Percentiles rank a stretch among this genome's conserved stretches.
phyloP scores from a whole-genome alignment of 2,888 invertebrate species.

The Tridacna gigas region DNA sequence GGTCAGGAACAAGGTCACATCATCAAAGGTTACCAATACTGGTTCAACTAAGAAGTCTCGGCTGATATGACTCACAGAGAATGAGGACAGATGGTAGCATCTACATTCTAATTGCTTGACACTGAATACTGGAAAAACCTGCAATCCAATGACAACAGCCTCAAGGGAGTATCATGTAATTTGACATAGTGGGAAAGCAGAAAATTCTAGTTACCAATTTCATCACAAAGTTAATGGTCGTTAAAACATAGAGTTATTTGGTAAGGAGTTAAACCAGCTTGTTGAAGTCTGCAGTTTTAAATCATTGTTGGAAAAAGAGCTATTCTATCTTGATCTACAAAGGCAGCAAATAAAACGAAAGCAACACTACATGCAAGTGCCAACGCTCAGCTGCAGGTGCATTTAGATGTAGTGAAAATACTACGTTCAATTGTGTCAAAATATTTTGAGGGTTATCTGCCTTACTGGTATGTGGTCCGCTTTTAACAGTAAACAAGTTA shows the following conservation, averaged over 20 bases:
- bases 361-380: no score
- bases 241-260: no score
- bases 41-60: conserved; percentile 57
- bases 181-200: neutral
- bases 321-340: no score
- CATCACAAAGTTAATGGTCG: neutral
- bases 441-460: no score
- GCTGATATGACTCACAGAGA: conserved; percentile 65
- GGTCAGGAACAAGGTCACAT: conserved; percentile 69
- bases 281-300: neutral
- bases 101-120: conserved; percentile 56
- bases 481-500: no score
- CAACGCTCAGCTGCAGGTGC: no score
- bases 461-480: no score
- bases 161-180: neutral
- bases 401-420: no score
- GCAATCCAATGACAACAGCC: neutral
- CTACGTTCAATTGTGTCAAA: no score
- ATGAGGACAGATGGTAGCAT: conserved; percentile 69
- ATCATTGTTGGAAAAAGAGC: no score
- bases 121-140: conserved; percentile 51
- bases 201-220: neutral
- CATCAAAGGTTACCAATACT: conserved; percentile 64
- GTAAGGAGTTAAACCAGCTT: no score
- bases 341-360: no score